Evolutionary conservation across 2,113 vertebrate genomes (phyloP).

Genomic region (Phodopus roborovskii): DNA sequence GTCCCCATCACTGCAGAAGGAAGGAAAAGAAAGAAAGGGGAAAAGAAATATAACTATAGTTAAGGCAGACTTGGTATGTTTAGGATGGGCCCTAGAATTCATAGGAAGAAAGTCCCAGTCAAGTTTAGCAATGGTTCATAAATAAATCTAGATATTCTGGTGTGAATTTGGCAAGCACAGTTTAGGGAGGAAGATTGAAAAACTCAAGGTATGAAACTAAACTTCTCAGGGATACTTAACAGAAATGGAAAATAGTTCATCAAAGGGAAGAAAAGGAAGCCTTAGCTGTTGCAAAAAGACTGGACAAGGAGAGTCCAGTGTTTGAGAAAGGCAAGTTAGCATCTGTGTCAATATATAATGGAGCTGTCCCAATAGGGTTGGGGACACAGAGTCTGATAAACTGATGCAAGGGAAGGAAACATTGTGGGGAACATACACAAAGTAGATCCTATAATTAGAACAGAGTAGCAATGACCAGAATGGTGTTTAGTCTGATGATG

Average conservation of each 20-base stretch:
- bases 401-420: background rate
- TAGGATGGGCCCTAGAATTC: background rate
- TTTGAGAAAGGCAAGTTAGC: background rate
- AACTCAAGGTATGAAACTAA: background rate
- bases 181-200: background rate
- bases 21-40: background rate
- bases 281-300: background rate
- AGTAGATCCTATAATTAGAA: background rate
- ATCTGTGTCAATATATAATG: background rate
- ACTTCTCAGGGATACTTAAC: background rate
- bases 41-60: background rate
- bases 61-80: background rate
- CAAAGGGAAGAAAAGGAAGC: background rate
- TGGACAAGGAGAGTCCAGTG: background rate
- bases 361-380: background rate
- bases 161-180: background rate
- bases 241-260: slow-evolving; percentile 2
- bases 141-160: background rate
- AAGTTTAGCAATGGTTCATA: background rate
- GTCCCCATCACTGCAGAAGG: background rate
- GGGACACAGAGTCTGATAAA: background rate
- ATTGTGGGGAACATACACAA: background rate
- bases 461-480: background rate
- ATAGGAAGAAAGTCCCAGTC: background rate
- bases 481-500: background rate